These are phyloP conservation scores for Napeogenes inachia DNA, from an alignment of 2,888 invertebrate species.

Conservation along the genomic window DNA sequence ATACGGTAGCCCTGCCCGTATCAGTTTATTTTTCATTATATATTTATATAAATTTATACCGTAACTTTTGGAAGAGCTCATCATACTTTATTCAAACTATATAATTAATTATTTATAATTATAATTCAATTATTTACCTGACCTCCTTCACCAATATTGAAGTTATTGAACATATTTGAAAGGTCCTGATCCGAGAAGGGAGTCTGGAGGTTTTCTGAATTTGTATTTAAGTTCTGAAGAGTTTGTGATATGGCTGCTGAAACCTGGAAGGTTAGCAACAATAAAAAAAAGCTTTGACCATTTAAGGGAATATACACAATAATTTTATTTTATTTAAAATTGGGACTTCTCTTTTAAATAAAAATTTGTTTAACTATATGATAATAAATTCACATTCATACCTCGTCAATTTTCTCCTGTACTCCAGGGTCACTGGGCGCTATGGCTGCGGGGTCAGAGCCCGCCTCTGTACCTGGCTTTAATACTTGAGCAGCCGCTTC, in stretches of 20 bases:
- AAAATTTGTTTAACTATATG: too few relatives aligned
- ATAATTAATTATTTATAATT: too few relatives aligned
- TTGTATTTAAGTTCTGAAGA: constrained; percentile 69
- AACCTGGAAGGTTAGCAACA: constrained; percentile 45
- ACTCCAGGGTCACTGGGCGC: constrained; percentile 40
- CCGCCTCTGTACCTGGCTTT: constrained; percentile 51
- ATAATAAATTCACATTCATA: constrained; percentile 22
- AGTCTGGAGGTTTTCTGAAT: constrained; percentile 77
- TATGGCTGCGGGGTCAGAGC: constrained; percentile 25
- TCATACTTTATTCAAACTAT: too few relatives aligned
- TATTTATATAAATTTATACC: too few relatives aligned
- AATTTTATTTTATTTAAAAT: too few relatives aligned
- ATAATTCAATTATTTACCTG: constrained; percentile 39
- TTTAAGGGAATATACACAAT: too few relatives aligned
- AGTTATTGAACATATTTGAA: constrained; percentile 83
- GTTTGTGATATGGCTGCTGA: constrained; percentile 70
- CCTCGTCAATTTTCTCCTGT: constrained; percentile 62
- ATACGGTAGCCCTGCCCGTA: too few relatives aligned
- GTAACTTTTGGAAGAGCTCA: too few relatives aligned
- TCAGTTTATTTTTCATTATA: too few relatives aligned
- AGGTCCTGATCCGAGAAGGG: constrained; percentile 85
- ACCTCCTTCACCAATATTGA: constrained; percentile 68
- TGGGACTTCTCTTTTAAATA: too few relatives aligned
- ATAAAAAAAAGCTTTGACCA: too few relatives aligned
- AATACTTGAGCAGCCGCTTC: constrained; percentile 85